phyloP scores from a whole-genome alignment of 2,888 invertebrate species.

The Drosophila putrida region DNA sequence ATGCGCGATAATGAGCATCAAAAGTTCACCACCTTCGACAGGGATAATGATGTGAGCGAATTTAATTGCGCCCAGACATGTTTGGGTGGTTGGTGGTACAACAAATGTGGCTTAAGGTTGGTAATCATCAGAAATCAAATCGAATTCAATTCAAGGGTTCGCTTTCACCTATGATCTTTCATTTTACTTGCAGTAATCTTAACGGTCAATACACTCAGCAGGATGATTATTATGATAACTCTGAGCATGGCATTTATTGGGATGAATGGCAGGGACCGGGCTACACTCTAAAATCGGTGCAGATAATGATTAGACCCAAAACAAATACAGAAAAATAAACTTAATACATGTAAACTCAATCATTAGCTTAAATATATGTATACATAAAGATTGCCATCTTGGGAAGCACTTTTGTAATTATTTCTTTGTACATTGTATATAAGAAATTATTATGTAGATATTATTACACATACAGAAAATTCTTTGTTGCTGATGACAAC shows the following conservation, averaged over 20 bases:
- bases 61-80: conserved; percentile 89
- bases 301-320: conserved; percentile 52
- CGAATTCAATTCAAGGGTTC: not conserved
- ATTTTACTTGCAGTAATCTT: conserved; percentile 35
- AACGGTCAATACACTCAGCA: conserved; percentile 46
- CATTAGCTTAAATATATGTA: not conserved
- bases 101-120: conserved; percentile 89
- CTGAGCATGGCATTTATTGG: conserved; percentile 54
- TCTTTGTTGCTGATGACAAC: not conserved
- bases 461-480: not conserved
- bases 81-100: conserved; percentile 91
- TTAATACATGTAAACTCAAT: not conserved
- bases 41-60: conserved; percentile 89
- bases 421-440: no score
- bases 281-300: conserved; percentile 41
- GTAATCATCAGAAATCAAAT: conserved; percentile 5
- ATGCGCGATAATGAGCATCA: conserved; percentile 89
- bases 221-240: conserved; percentile 48
- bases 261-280: conserved; percentile 59
- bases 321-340: conserved; percentile 12
- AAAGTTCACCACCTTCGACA: conserved; percentile 89
- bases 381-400: no score
- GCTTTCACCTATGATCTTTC: not conserved
- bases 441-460: not conserved
- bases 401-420: no score